Percentiles rank a stretch among this genome's conserved stretches.
Conservation (phyloP, 2,797 vertebrate species). For the Sternarchorhynchus goeldii region DNA sequence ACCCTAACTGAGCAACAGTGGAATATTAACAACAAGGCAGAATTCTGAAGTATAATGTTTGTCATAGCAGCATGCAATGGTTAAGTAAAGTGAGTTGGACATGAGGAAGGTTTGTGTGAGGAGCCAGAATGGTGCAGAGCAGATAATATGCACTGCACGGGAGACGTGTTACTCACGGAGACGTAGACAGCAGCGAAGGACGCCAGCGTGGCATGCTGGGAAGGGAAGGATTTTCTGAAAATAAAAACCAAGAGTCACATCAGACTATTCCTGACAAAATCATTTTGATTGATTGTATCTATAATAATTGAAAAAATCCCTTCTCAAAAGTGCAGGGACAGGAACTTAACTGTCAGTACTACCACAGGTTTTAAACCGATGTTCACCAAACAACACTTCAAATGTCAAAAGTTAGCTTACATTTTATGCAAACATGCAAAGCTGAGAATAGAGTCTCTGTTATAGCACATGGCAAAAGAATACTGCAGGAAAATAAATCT, state of each 20-base stretch:
- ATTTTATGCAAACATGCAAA: not conserved
- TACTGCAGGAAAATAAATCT: not conserved
- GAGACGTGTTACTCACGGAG: conserved; percentile 85
- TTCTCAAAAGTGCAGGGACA: not conserved
- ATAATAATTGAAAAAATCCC: not conserved
- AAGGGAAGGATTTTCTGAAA: conserved; percentile 96
- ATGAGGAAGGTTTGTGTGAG: conserved; percentile 15
- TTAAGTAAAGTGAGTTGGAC: not conserved
- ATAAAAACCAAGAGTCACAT: conserved; percentile 53
- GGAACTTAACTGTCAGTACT: too few species aligned
- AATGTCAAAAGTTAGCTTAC: not conserved
- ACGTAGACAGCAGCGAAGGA: conserved; percentile 97
- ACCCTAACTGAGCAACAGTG: not conserved
- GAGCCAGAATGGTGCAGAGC: not conserved
- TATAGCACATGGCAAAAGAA: not conserved
- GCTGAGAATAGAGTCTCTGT: not conserved
- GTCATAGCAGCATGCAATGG: not conserved
- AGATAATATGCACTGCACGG: conserved; percentile 9
- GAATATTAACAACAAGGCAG: not conserved
- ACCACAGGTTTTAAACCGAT: too few species aligned
- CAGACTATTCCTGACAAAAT: conserved; percentile 8
- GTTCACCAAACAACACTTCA: too few species aligned
- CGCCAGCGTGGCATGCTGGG: conserved; percentile 95
- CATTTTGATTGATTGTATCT: conserved; percentile 3
- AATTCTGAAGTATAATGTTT: not conserved